Evolutionary conservation across 2,797 vertebrate species (phyloP).

Genomic region (Tauraco hartlaubi): DNA sequence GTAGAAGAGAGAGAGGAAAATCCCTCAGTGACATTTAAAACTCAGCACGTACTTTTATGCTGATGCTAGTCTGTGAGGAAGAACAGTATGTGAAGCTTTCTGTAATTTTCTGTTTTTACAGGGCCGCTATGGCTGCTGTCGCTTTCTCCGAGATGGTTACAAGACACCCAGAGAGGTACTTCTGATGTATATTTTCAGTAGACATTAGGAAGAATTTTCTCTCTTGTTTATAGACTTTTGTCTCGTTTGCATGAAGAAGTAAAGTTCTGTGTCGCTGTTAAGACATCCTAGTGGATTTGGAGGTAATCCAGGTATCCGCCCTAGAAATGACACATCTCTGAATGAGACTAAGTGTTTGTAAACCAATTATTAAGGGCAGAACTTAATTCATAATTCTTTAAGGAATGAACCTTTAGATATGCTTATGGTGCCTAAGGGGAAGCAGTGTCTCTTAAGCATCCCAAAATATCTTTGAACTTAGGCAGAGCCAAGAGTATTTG

Average conservation of each 20-base stretch:
- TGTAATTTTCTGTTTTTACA: slow-evolving; percentile 47
- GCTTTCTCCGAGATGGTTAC: slow-evolving; percentile 97
- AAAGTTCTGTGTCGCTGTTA: not conserved
- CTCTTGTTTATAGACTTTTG: not conserved
- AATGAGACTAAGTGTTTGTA: not conserved
- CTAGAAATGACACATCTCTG: not conserved
- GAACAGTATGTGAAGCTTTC: not conserved
- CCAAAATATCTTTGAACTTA: not conserved
- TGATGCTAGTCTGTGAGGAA: not conserved
- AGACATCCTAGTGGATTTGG: not conserved
- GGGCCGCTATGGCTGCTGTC: slow-evolving; percentile 97
- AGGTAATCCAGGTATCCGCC: not conserved
- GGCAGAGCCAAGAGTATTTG: not conserved
- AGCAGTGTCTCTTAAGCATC: not conserved
- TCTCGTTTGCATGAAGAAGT: not conserved
- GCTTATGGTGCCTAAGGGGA: not conserved
- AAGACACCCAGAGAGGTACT: slow-evolving; percentile 95
- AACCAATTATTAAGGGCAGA: not conserved
- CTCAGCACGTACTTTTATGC: not conserved
- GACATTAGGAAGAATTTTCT: not conserved
- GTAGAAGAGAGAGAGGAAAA: not conserved
- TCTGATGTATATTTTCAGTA: slow-evolving; percentile 24
- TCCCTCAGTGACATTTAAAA: not conserved
- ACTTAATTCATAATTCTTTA: not conserved
- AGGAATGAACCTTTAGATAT: not conserved